Evolutionary conservation across 2,888 invertebrate species (phyloP), one percentile per base, ranked within the genome.

Genomic region (Aricia artaxerxes): DNA sequence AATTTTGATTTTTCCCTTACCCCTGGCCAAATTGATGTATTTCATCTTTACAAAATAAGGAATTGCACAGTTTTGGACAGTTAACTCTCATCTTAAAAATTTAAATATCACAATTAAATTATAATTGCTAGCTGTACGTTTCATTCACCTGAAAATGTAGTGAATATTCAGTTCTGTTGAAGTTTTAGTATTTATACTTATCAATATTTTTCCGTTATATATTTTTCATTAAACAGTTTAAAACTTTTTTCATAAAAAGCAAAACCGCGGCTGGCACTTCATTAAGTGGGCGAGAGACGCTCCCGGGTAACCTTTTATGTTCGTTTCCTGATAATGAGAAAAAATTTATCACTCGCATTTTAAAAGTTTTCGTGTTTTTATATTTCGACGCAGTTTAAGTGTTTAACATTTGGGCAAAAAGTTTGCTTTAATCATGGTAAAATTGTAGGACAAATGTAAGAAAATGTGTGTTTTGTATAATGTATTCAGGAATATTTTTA

Each of bases 231-330:
- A 35, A 69, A 69, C 69, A 69, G 69, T 16, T 69, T 69, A 69
- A 64, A 69, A 69, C 69, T 69, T 69, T 69, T 69, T 69, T 69
- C 69, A 69, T 69, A 38, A 69, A 69, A 73, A 73, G 7, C 7
- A 73, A 73, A 24, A 49, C 75, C 75, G 75, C 75, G 44, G 11
- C 75, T 49, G 16, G 44, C 73, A 24, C 75, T 44, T 75, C 49
- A 75, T 75, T 31, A 75, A 75, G 75, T 75, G 75, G 73, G 49
- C 24, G 49, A 75, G 75, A 49, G 49, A 24, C 24, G 75, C 44
- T 31, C 49, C 31, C 44, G 49, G 75, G 44, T 3, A 7, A 24
- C 75, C 44, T 44, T 49, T 75, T 75, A 75, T 75, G 24, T 75
- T 75, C 24, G 24, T 75, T 75, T 75, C 49, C 75, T 49, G 7